Evolutionary conservation across 1,140 invertebrate species (phyloP).

Genomic region (Drosophila willistoni): DNA sequence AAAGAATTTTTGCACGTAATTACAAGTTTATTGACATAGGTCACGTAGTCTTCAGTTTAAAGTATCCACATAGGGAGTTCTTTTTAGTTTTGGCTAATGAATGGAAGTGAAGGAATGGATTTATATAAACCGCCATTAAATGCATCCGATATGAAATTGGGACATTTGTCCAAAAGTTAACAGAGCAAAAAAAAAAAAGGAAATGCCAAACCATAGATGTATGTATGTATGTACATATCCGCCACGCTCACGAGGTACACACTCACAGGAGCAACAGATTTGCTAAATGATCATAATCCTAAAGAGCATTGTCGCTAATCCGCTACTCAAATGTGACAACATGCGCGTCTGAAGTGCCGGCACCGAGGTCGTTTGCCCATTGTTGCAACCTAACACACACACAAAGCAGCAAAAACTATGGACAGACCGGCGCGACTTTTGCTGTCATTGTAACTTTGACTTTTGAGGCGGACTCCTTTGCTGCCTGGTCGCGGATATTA

Average conservation of each 20-base stretch:
- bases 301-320: constrained; percentile 78
- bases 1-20: constrained; percentile 71
- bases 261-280: constrained; percentile 81
- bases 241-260: constrained; percentile 46
- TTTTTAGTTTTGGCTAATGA: constrained; percentile 6
- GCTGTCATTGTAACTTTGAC: background rate
- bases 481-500: constrained; percentile 27
- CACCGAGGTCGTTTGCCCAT: constrained; percentile 22
- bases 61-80: background rate
- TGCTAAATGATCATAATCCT: constrained; percentile 82
- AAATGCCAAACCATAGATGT: constrained; percentile 23
- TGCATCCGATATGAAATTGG: constrained; percentile 39
- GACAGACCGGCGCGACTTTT: constrained; percentile 9
- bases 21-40: constrained; percentile 74
- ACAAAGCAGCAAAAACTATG: constrained; percentile 14
- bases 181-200: background rate
- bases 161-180: constrained; percentile 73
- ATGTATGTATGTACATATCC: constrained; percentile 17
- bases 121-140: background rate
- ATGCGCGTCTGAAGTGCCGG: constrained; percentile 78
- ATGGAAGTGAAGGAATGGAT: constrained; percentile 1
- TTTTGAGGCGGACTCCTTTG: constrained; percentile 35
- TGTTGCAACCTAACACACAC: constrained; percentile 18
- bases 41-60: constrained; percentile 58
- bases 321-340: constrained; percentile 82